A percentile compares a stretch with the other conserved stretches of the same genome.
Evolutionary conservation across 1,140 invertebrate genomes (phyloP).

Genomic region (Babylonia areolata): DNA sequence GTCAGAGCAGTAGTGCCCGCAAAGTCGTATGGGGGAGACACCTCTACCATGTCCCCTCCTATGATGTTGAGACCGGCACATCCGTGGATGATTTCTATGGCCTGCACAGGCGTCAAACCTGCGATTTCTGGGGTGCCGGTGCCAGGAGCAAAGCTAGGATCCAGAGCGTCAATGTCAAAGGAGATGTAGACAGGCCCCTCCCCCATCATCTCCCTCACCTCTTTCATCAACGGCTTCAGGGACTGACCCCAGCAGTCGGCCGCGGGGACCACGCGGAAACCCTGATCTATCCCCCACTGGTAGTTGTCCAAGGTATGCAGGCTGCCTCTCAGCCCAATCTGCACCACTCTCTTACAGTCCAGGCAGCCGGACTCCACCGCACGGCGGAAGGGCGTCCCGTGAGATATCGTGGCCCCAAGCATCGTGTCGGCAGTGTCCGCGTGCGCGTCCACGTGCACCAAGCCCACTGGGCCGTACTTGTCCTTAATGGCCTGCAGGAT

Average conservation of each 20-base stretch:
- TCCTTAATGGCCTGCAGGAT: slow-evolving; percentile 73
- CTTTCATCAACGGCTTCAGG: slow-evolving; percentile 65
- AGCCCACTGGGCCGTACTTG: slow-evolving; percentile 73
- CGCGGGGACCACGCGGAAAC: slow-evolving; percentile 62
- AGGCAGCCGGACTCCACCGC: slow-evolving; percentile 74
- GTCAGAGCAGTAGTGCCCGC: slow-evolving; percentile 63
- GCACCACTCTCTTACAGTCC: slow-evolving; percentile 71
- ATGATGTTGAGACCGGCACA: slow-evolving; percentile 69
- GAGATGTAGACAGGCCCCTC: slow-evolving; percentile 89
- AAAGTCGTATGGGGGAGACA: slow-evolving; percentile 66
- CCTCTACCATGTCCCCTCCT: slow-evolving; percentile 72
- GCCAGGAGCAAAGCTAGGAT: slow-evolving; percentile 89
- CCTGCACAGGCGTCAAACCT: slow-evolving; percentile 68
- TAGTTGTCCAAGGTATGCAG: slow-evolving; percentile 63
- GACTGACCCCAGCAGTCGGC: slow-evolving; percentile 70
- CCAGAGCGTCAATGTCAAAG: slow-evolving; percentile 93
- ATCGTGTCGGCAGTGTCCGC: slow-evolving; percentile 69
- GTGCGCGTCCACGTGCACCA: slow-evolving; percentile 75
- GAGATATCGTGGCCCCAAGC: slow-evolving; percentile 70
- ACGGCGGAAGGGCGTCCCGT: slow-evolving; percentile 75
- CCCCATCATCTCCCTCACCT: slow-evolving; percentile 71
- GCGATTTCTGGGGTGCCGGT: slow-evolving; percentile 81
- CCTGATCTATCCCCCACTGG: slow-evolving; percentile 68
- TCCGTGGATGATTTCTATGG: slow-evolving; percentile 69
- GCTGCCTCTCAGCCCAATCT: slow-evolving; percentile 74